These are phyloP conservation scores for Drosophila subobscura DNA, from an alignment of 1,140 invertebrate species.

Conservation along the genomic window DNA sequence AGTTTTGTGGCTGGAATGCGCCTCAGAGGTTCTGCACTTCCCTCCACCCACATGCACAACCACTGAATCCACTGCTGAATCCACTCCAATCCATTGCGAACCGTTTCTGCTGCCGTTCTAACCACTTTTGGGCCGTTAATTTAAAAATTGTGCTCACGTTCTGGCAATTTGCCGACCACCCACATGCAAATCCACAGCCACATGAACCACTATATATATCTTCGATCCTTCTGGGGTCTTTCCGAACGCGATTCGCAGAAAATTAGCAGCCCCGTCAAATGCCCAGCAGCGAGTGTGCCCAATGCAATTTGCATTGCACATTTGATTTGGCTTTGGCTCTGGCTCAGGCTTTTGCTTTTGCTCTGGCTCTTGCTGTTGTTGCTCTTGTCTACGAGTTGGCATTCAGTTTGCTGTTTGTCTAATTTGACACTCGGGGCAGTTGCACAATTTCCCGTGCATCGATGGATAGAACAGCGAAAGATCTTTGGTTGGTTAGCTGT, in stretches of 20 bases:
- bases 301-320: constrained; percentile 52
- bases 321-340: constrained; percentile 44
- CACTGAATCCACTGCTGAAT: background rate
- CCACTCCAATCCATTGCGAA: constrained; percentile 7
- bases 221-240: constrained; percentile 28
- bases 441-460: constrained; percentile 37
- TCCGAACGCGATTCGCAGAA: constrained; percentile 53
- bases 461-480: constrained; percentile 13
- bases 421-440: constrained; percentile 79
- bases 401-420: constrained; percentile 69
- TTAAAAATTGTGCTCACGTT: constrained; percentile 82
- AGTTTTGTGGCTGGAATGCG: constrained; percentile 74
- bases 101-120: constrained; percentile 56
- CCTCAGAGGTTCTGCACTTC: constrained; percentile 20
- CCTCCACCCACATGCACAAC: background rate
- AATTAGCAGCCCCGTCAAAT: constrained; percentile 53
- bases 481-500: background rate
- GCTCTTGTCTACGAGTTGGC: constrained; percentile 32
- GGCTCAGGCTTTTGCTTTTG: constrained; percentile 31
- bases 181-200: constrained; percentile 68
- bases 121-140: constrained; percentile 75
- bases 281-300: constrained; percentile 46
- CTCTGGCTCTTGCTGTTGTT: background rate
- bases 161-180: constrained; percentile 80
- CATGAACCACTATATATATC: constrained; percentile 28